Evolutionary conservation across 2,888 invertebrate genomes (phyloP), one percentile per base, ranked within the genome.

Genomic region (Volucella zonaria): DNA sequence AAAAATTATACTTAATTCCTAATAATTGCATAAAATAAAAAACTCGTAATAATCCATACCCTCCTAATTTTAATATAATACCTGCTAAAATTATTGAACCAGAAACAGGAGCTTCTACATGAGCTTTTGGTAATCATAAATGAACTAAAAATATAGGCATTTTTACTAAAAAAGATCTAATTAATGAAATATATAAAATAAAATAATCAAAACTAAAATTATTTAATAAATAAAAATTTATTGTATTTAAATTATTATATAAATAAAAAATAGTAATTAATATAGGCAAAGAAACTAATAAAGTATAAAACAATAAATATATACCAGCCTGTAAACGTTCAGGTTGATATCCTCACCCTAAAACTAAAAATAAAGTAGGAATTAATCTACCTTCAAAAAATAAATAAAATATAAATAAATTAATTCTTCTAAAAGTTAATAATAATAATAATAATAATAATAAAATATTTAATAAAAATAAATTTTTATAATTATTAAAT

Each of bases 71-170:
- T n/a, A n/a, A n/a, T n/a, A n/a, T n/a, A n/a, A n/a, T 92, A 0
- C 94, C 95, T 0, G 95, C 95, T 92, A 95, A 94, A 93, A 95
- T 94, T 92, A 95, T 95, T 2, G 95, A 95, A 0, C 95, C 95
- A 2, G 94, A 93, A 87, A 95, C 93, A 4, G 95, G 95, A 74
- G 95, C 95, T 87, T 95, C 95, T 1, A 95, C 95, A 94, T 95
- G 95, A 91, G 95, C 95, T 70, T 95, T 95, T 82, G 95, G 95
- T 40, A 95, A 90, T 89, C 95, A 95, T 89, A 95, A 92, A 93
- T 95, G 95, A 91, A 94, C 90, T 89, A 94, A 93, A 94, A 93
- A 95, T 90, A 95, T 93, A 3, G 95, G 95, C 89, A 95, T 93
- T 91, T 95, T 95, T 2, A 95, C 93, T 91, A 95, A 93, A 94